A percentile compares a stretch with the other conserved stretches of the same genome.
Evolutionary conservation across 2,888 invertebrate genomes (phyloP).

Genomic region (Salpingus planirostris): DNA sequence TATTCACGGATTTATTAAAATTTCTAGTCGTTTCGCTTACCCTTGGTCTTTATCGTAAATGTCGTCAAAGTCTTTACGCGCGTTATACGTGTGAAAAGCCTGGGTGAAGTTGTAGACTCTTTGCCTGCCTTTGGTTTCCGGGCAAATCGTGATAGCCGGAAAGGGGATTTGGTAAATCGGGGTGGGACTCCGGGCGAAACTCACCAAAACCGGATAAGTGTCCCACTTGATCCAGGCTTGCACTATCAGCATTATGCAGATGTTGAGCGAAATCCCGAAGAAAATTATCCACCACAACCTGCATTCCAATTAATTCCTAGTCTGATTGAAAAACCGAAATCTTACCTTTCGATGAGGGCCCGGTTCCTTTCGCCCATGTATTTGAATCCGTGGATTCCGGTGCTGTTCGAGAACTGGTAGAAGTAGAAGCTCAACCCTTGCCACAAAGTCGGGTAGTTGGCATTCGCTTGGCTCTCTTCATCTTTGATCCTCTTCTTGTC

Average conservation of each 20-base stretch:
- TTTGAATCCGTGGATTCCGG: constrained; percentile 1
- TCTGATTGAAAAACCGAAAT: background rate
- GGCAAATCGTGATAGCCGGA: constrained; percentile 28
- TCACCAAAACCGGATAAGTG: constrained; percentile 60
- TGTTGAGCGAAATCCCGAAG: constrained; percentile 36
- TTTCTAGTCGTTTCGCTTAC: too few species aligned
- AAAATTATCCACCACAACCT: constrained; percentile 54
- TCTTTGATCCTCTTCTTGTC: too few species aligned
- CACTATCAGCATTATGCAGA: constrained; percentile 48
- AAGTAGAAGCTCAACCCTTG: too few species aligned
- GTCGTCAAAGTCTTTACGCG: background rate
- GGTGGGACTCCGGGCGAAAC: constrained; percentile 60
- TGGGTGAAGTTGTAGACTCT: constrained; percentile 13
- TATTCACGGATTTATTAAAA: background rate
- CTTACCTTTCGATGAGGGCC: constrained; percentile 14
- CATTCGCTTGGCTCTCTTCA: background rate
- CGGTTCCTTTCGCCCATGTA: constrained; percentile 3
- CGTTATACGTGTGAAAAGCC: background rate
- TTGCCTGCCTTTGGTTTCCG: constrained; percentile 10
- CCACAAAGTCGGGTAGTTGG: too few species aligned
- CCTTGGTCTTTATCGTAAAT: too few species aligned
- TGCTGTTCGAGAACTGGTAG: background rate
- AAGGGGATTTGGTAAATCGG: constrained; percentile 49
- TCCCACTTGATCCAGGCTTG: constrained; percentile 62
- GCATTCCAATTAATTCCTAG: constrained; percentile 18